phyloP scores from a whole-genome alignment of 2,888 invertebrate species.

The Atethmia centrago region DNA sequence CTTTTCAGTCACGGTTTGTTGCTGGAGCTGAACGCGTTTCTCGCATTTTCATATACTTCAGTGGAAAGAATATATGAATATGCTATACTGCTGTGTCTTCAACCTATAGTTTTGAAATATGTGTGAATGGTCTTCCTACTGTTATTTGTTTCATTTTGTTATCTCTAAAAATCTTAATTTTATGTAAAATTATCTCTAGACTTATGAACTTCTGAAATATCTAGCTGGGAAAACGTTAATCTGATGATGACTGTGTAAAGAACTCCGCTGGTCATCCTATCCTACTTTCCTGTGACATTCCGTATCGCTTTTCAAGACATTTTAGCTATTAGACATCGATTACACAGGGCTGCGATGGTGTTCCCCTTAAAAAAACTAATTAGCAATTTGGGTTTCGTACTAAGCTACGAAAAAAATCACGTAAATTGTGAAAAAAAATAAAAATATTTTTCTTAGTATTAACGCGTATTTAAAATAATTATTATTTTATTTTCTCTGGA shows the following conservation, averaged over 20 bases:
- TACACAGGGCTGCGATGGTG: too few species aligned
- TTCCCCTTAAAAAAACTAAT: too few species aligned
- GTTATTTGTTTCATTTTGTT: neutral
- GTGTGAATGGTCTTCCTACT: neutral
- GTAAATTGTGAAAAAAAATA: too few species aligned
- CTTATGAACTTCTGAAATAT: neutral
- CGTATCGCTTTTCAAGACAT: neutral
- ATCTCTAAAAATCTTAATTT: conserved; percentile 3
- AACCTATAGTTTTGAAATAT: conserved; percentile 11
- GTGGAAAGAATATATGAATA: conserved; percentile 11
- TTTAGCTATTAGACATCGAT: neutral
- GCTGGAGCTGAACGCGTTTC: conserved; percentile 45
- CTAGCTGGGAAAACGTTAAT: neutral
- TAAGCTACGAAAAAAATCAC: too few species aligned
- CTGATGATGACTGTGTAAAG: neutral
- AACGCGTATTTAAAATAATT: too few species aligned
- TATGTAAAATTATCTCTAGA: neutral
- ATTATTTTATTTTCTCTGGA: too few species aligned
- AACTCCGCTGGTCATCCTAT: neutral
- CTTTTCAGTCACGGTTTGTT: conserved; percentile 57
- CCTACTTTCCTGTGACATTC: neutral
- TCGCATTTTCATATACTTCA: conserved; percentile 12
- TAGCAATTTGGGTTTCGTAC: too few species aligned
- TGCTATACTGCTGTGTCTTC: conserved; percentile 5
- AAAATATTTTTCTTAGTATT: too few species aligned